Evolutionary conservation across 1,140 invertebrate genomes (phyloP).

Genomic region (Chironomus tepperi): DNA sequence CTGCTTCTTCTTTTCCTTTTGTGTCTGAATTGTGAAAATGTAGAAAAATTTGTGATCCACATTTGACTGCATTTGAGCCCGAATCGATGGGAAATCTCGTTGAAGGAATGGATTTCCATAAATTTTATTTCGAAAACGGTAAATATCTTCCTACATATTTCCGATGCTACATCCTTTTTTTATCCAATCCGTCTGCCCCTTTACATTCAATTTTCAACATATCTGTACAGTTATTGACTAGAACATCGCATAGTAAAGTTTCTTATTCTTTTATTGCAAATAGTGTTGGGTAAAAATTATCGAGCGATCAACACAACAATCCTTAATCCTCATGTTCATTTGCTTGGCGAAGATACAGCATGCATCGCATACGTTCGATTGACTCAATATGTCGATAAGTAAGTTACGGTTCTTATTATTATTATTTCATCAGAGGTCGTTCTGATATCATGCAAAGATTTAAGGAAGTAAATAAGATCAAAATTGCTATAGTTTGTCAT

Average conservation of each 20-base stretch:
- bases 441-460: no score
- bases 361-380: conserved; percentile 97
- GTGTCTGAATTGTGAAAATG: no score
- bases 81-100: conserved; percentile 97
- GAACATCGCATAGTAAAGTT: no score
- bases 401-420: conserved; percentile 40
- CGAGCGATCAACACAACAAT: conserved; percentile 96
- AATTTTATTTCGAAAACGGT: conserved; percentile 99
- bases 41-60: conserved; percentile 97
- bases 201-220: conserved; percentile 28
- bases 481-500: no score
- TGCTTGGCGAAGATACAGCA: conserved; percentile 94
- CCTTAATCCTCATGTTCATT: conserved; percentile 96
- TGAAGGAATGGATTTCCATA: conserved; percentile 99
- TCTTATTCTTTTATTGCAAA: not conserved
- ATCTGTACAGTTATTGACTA: no score
- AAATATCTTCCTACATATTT: conserved; percentile 38
- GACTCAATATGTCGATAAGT: conserved; percentile 97
- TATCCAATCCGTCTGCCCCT: no score
- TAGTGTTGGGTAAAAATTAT: conserved; percentile 77
- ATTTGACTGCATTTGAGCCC: conserved; percentile 97
- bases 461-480: no score
- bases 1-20: conserved; percentile 33
- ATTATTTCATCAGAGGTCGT: no score
- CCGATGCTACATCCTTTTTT: conserved; percentile 31